A percentile compares a stretch with the other conserved stretches of the same genome.
Evolutionary conservation across 2,888 invertebrate species (phyloP).

Genomic region (Pristionchus mayeri): DNA sequence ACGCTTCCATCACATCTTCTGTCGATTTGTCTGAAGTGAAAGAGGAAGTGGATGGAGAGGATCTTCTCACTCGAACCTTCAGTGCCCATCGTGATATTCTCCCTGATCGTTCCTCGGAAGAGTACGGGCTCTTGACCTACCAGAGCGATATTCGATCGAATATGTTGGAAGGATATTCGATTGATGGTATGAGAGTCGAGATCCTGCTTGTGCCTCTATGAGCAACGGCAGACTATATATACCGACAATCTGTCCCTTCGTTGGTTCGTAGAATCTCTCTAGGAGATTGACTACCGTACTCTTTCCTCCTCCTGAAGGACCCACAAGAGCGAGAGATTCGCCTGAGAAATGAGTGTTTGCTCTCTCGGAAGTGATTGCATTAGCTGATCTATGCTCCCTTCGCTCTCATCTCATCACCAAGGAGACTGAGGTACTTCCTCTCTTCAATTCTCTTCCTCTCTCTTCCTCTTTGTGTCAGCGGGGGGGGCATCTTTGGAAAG

Average conservation of each 20-base stretch:
- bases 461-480: too few relatives aligned
- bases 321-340: slow-evolving; percentile 77
- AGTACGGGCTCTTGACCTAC: slow-evolving; percentile 93
- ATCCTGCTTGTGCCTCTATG: neutral
- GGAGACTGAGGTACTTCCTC: neutral
- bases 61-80: slow-evolving; percentile 77
- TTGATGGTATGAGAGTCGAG: slow-evolving; percentile 80
- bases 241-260: slow-evolving; percentile 82
- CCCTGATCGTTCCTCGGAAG: slow-evolving; percentile 88
- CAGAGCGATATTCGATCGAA: slow-evolving; percentile 87
- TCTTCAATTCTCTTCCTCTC: neutral
- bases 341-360: slow-evolving; percentile 39
- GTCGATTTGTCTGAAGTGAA: slow-evolving; percentile 54
- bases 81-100: slow-evolving; percentile 90
- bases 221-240: too few relatives aligned
- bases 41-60: neutral
- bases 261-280: slow-evolving; percentile 87
- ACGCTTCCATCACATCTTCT: slow-evolving; percentile 72
- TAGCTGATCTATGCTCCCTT: too few relatives aligned
- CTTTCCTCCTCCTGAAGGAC: slow-evolving; percentile 89
- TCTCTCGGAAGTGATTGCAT: too few relatives aligned
- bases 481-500: neutral
- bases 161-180: slow-evolving; percentile 82
- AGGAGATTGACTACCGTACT: slow-evolving; percentile 88
- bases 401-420: neutral